Conservation (phyloP, 1,140 invertebrate species). For the Drosophila bocki region DNA sequence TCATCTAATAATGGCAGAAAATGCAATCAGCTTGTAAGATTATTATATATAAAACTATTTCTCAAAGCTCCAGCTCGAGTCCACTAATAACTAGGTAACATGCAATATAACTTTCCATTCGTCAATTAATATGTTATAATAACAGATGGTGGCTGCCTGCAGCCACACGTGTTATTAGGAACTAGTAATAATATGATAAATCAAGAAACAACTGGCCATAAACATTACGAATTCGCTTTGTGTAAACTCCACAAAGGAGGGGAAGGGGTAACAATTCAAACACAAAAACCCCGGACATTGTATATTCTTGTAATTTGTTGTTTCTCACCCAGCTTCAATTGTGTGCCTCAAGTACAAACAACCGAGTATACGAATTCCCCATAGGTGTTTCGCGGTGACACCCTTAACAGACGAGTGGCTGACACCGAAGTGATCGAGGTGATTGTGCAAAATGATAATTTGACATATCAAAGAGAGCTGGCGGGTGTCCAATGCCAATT, state of each 20-base stretch:
- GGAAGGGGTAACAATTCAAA: not conserved
- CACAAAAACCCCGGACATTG: constrained; percentile 14
- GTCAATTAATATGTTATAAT: constrained; percentile 20
- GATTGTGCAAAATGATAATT: constrained; percentile 54
- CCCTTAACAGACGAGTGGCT: constrained; percentile 42
- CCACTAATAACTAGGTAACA: constrained; percentile 8
- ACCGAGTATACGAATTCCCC: not conserved
- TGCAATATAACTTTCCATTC: constrained; percentile 11
- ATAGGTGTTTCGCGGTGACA: constrained; percentile 39
- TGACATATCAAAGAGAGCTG: constrained; percentile 33
- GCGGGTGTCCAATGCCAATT: constrained; percentile 43
- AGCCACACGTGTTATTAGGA: constrained; percentile 18
- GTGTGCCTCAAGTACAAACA: constrained; percentile 11
- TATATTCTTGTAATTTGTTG: constrained; percentile 42
- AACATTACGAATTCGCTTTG: constrained; percentile 21
- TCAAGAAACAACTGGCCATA: constrained; percentile 10
- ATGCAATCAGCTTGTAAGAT: constrained; percentile 7
- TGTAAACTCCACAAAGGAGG: not conserved
- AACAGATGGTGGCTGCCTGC: constrained; percentile 1
- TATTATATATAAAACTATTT: constrained; percentile 1
- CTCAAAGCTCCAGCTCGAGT: not conserved
- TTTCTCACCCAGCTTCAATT: constrained; percentile 21
- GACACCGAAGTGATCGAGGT: constrained; percentile 43
- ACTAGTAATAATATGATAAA: constrained; percentile 14
- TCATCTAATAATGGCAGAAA: not conserved